Percentiles rank a stretch among this genome's conserved stretches.
Evolutionary conservation across 2,113 vertebrate species (phyloP).

Genomic region (Gobius niger): DNA sequence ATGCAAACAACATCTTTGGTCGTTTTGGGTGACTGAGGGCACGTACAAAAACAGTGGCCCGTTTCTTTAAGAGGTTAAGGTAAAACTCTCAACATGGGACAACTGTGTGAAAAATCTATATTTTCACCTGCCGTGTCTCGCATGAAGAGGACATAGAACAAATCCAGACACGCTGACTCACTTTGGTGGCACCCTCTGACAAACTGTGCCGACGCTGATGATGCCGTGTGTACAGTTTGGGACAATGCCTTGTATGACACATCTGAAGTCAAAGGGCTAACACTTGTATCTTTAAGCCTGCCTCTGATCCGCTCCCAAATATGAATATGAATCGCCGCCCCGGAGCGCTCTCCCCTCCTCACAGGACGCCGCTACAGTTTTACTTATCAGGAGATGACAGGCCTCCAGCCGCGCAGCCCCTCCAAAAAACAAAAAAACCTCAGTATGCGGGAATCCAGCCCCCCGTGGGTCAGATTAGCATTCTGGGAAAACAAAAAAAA

Average conservation of each 20-base stretch:
- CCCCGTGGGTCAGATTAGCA: slow-evolving; percentile 62
- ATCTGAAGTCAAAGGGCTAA: not conserved
- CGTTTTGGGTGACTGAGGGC: too few species aligned
- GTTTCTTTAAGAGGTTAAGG: too few species aligned
- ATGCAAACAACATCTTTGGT: too few species aligned
- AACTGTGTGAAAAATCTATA: too few species aligned
- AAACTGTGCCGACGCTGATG: too few species aligned
- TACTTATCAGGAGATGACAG: slow-evolving; percentile 25
- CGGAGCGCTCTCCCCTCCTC: not conserved
- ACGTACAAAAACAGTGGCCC: too few species aligned
- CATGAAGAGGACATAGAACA: too few species aligned
- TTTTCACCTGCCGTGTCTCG: too few species aligned
- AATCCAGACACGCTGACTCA: too few species aligned
- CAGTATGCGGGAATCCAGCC: slow-evolving; percentile 70
- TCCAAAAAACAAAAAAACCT: slow-evolving; percentile 60
- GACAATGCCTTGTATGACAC: not conserved
- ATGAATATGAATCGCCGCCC: slow-evolving; percentile 13
- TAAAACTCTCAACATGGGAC: too few species aligned
- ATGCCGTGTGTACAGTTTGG: not conserved
- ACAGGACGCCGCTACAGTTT: slow-evolving; percentile 17
- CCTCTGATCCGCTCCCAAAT: not conserved
- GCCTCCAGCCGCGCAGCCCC: slow-evolving; percentile 30
- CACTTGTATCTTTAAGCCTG: slow-evolving; percentile 4
- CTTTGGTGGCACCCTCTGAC: too few species aligned
- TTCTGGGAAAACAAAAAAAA: slow-evolving; percentile 78